Percentiles rank a stretch among this genome's conserved stretches.
Conservation (phyloP, 2,113 vertebrate genomes). For the Xenopus borealis region DNA sequence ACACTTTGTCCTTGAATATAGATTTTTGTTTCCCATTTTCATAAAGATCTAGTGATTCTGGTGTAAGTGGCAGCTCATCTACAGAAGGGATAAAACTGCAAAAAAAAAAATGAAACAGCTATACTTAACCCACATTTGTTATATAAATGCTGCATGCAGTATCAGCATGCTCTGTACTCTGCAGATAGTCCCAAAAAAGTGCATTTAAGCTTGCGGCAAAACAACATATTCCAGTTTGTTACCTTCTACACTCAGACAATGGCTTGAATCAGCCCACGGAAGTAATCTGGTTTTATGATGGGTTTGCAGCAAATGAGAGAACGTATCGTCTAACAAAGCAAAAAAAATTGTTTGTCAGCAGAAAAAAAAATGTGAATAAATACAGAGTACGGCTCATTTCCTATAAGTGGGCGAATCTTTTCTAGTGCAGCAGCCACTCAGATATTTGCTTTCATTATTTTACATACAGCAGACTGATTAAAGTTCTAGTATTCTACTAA, state of each 20-base stretch:
- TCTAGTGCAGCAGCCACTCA: too few relatives aligned
- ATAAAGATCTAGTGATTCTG: constrained; percentile 73
- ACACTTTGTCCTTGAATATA: constrained; percentile 82
- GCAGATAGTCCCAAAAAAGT: too few relatives aligned
- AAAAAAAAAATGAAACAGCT: constrained; percentile 28
- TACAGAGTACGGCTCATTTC: too few relatives aligned
- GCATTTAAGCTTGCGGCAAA: too few relatives aligned
- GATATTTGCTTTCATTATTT: too few relatives aligned
- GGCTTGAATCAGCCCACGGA: constrained; percentile 74
- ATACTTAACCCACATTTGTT: not conserved
- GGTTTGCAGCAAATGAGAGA: constrained; percentile 84
- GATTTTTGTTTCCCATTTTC: constrained; percentile 67
- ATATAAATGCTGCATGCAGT: not conserved
- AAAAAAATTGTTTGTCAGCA: constrained; percentile 38
- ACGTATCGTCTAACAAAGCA: constrained; percentile 79
- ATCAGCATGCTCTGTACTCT: not conserved
- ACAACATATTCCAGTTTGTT: constrained; percentile 30
- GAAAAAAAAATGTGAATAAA: not conserved
- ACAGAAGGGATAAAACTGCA: constrained; percentile 82
- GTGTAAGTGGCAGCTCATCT: constrained; percentile 81
- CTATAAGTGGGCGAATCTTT: too few relatives aligned
- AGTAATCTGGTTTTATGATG: constrained; percentile 86
- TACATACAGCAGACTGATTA: too few relatives aligned
- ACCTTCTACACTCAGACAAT: constrained; percentile 74
- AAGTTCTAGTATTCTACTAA: too few relatives aligned